Percentiles rank a stretch among this genome's conserved stretches.
phyloP scores from a whole-genome alignment of 2,888 invertebrate genomes.

The Lithodes maja region DNA sequence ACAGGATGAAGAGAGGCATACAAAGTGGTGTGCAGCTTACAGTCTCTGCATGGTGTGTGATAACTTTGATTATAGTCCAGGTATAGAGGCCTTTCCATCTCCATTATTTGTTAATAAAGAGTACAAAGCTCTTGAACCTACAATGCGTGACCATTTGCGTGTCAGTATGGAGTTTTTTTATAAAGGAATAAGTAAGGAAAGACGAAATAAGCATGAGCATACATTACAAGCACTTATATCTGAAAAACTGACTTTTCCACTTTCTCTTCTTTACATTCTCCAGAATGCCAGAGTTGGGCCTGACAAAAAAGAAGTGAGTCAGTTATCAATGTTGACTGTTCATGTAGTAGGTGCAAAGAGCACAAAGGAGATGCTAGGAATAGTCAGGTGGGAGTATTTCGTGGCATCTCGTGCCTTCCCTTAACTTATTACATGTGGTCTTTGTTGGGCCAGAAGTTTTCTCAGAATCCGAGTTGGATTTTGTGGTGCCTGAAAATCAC shows the following conservation, averaged over 20 bases:
- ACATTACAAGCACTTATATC: conserved; percentile 39
- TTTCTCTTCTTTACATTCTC: conserved; percentile 59
- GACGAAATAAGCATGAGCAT: neutral
- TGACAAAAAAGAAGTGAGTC: conserved; percentile 15
- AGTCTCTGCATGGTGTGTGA: conserved; percentile 55
- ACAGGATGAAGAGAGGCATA: conserved; percentile 29
- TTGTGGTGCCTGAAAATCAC: conserved; percentile 39
- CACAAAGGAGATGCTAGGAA: conserved; percentile 50
- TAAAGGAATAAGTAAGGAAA: too few species aligned
- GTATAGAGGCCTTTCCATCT: conserved; percentile 54
- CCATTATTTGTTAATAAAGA: conserved; percentile 44
- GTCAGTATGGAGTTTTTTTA: too few species aligned
- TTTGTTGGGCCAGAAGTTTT: conserved; percentile 66
- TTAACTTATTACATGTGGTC: conserved; percentile 43
- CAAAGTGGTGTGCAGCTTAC: conserved; percentile 36
- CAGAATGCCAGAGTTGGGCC: conserved; percentile 26
- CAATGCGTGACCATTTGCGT: conserved; percentile 4
- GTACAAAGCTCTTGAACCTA: conserved; percentile 38
- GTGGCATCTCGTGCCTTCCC: conserved; percentile 52
- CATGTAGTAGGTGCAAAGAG: conserved; percentile 66
- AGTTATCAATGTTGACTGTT: conserved; percentile 35
- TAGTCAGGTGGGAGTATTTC: conserved; percentile 66
- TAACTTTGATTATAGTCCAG: conserved; percentile 27
- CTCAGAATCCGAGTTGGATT: conserved; percentile 21
- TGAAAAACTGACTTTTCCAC: conserved; percentile 60